phyloP scores from a whole-genome alignment of 2,113 vertebrate species.

The Orthonyx spaldingii region DNA sequence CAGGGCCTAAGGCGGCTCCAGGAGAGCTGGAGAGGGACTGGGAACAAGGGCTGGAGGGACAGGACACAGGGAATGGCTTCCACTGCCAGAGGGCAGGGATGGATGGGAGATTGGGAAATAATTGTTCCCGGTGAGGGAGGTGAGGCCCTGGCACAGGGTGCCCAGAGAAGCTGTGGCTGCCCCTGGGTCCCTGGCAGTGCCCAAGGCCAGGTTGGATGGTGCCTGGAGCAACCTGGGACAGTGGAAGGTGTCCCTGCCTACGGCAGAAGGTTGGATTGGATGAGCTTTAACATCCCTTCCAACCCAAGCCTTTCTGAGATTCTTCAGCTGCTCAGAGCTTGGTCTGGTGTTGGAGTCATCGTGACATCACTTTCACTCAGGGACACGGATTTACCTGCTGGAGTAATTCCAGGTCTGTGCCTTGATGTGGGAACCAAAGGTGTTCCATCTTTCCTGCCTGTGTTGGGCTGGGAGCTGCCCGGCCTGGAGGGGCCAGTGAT shows the following conservation, averaged over 20 bases:
- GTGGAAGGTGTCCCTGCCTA: neutral
- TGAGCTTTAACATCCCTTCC: neutral
- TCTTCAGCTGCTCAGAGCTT: neutral
- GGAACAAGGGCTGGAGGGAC: neutral
- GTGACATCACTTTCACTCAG: neutral
- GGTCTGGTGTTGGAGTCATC: neutral
- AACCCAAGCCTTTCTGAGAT: neutral
- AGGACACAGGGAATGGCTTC: neutral
- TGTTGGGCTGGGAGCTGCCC: neutral
- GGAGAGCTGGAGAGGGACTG: neutral
- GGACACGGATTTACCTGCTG: constrained; percentile 17
- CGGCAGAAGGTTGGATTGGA: neutral
- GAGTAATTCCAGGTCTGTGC: neutral
- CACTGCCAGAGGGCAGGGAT: neutral
- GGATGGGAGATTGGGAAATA: rapidly evolving
- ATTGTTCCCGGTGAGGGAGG: rapidly evolving
- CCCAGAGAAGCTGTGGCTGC: neutral
- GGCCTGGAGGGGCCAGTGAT: neutral
- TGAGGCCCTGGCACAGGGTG: neutral
- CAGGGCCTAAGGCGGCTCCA: rapidly evolving
- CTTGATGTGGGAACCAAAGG: neutral
- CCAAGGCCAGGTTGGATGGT: neutral
- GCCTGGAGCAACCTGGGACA: rapidly evolving
- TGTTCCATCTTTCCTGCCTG: neutral
- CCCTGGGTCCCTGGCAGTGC: neutral